phyloP scores from a whole-genome alignment of 2,888 invertebrate species.

The Cantharis rustica region DNA sequence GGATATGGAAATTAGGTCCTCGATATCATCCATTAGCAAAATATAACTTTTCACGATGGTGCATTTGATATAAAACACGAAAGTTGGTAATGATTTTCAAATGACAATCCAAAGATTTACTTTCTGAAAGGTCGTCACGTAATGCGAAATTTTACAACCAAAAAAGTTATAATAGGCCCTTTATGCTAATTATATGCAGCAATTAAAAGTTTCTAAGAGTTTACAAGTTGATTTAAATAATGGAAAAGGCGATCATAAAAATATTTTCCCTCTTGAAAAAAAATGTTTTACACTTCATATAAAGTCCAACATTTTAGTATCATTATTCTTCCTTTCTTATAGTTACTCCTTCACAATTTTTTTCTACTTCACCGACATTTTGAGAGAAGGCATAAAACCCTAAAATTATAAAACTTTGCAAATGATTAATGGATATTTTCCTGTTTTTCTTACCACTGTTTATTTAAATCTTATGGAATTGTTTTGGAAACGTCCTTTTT shows the following conservation, averaged over 20 bases:
- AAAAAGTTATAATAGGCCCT: not conserved
- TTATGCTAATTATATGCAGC: not conserved
- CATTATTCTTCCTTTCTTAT: not conserved
- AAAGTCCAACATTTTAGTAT: not conserved
- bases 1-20: constrained; percentile 39
- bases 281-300: not conserved
- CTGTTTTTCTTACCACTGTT: not conserved
- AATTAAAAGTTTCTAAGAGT: not conserved
- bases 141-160: not conserved
- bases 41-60: constrained; percentile 24
- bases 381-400: constrained; percentile 2
- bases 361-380: not conserved
- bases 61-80: constrained; percentile 11
- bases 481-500: not conserved
- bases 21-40: constrained; percentile 28
- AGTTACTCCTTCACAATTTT: not conserved
- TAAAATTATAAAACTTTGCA: constrained; percentile 8
- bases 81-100: constrained; percentile 12
- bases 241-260: not conserved
- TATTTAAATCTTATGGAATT: not conserved
- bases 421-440: constrained; percentile 13
- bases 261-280: not conserved
- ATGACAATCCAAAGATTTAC: constrained; percentile 6
- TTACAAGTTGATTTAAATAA: not conserved
- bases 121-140: not conserved